Base-by-base conservation (phyloP, 2,797 vertebrate genomes). In the Lutjanus argentimaculatus region DNA sequence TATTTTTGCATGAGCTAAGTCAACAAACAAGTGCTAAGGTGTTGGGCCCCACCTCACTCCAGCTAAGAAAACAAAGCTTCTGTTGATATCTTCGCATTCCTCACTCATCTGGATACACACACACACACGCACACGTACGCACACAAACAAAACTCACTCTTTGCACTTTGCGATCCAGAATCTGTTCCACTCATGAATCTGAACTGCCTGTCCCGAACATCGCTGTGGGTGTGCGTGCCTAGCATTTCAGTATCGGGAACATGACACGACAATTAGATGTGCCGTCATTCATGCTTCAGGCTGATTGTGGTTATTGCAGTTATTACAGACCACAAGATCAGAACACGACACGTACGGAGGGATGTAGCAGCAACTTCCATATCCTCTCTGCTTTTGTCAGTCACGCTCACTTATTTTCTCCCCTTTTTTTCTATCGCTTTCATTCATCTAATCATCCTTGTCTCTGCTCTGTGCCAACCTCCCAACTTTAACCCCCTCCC, bases 21-120 rank as follows among this genome's bases (percentile, higher is more conserved):
- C 88, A 84, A 91, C 85, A 94, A 93, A 91, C 83, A 90, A 88
- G 79, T 69, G 40, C 78, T 86, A 82, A 93, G 90, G 88, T 89
- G 89, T 91, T 83, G 87, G 64, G 85, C 88, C 77, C 79, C 91
- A 80, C 92, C 91, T 93, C 76, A 7, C 72, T 77, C 75, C 90
- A 93, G 92, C 92, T 93, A 91, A 89, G 82, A 92, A 89, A 93
- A 92, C 89, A 91, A 76, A 73, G 79, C 90, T 91, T 88, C 87
- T 84, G 85, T 88, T 89, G 89, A 91, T 88, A 84, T 85, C 86
- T 79, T 78, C 52, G 25, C 90, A 90, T 91, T 89, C 86, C 82
- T 86, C 75, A 1, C 82, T 90, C 85, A 82, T 91, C 85, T 82
- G 77, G 82, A 83, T 42, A 61, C 77, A 45, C 85, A 68, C 68